Conservation (phyloP, 1,140 invertebrate species). For the Zaprionus kolodkinae region DNA sequence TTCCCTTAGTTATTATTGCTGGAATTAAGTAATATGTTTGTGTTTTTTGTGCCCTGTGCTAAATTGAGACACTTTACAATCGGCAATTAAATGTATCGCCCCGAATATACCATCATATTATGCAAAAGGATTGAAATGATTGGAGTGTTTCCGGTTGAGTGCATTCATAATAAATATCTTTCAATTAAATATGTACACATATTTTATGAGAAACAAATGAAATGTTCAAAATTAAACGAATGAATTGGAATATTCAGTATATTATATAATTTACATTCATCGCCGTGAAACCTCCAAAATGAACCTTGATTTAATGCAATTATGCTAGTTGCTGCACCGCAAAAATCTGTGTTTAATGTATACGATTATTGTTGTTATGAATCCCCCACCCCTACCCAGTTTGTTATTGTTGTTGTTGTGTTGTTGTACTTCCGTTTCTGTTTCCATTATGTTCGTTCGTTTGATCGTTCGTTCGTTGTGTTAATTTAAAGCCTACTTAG, state of each 20-base stretch:
- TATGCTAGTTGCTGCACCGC: slow-evolving; percentile 62
- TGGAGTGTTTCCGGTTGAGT: slow-evolving; percentile 30
- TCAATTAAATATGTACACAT: neutral
- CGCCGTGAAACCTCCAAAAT: slow-evolving; percentile 24
- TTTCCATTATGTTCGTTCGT: slow-evolving; percentile 29
- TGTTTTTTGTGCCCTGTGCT: slow-evolving; percentile 16
- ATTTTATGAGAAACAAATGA: too few species aligned
- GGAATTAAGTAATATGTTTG: slow-evolving; percentile 17
- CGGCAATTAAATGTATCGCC: slow-evolving; percentile 20
- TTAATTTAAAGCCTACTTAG: slow-evolving; percentile 72
- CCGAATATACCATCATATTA: neutral
- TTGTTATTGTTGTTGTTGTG: slow-evolving; percentile 67
- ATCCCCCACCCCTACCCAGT: neutral
- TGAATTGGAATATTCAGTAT: too few species aligned
- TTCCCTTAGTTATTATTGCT: slow-evolving; percentile 43
- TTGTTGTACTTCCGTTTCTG: slow-evolving; percentile 53
- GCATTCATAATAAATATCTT: neutral
- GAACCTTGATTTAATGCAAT: slow-evolving; percentile 54
- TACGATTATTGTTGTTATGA: slow-evolving; percentile 62
- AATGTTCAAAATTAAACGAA: too few species aligned
- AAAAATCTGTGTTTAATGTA: slow-evolving; percentile 58
- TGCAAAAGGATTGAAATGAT: neutral
- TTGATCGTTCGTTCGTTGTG: slow-evolving; percentile 48
- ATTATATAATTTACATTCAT: neutral
- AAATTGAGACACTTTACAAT: slow-evolving; percentile 25